Evolutionary conservation across 1,140 invertebrate species (phyloP).

Genomic region (Drosophila miranda): DNA sequence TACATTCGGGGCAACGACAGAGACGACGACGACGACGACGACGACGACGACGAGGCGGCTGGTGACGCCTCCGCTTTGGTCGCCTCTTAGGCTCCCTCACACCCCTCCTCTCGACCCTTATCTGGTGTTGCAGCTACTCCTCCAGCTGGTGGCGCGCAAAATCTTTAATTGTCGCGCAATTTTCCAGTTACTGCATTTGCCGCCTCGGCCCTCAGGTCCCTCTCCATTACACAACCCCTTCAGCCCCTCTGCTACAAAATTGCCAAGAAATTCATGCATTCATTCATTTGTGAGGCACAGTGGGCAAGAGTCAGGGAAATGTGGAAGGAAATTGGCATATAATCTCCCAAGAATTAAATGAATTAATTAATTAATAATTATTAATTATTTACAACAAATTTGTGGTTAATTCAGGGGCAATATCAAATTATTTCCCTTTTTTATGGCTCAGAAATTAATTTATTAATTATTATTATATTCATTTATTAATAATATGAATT

Average conservation of each 20-base stretch:
- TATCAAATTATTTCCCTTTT: no score
- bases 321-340: background rate
- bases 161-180: conserved; percentile 81
- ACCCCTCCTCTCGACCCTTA: background rate
- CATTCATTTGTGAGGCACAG: conserved; percentile 59
- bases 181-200: conserved; percentile 80
- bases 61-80: conserved; percentile 41
- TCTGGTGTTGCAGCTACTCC: background rate
- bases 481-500: no score
- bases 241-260: conserved; percentile 30
- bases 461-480: no score
- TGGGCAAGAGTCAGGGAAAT: background rate
- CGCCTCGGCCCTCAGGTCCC: conserved; percentile 35
- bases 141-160: conserved; percentile 43
- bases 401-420: no score
- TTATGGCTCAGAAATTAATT: no score
- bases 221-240: conserved; percentile 10
- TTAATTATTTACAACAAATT: no score
- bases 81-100: conserved; percentile 3
- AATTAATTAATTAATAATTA: no score
- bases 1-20: conserved; percentile 61
- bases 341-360: background rate
- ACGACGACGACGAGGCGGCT: conserved; percentile 8
- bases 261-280: conserved; percentile 69
- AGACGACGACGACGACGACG: conserved; percentile 2